These are phyloP conservation scores for Amblyjoppa fuscipennis DNA, from an alignment of 2,888 invertebrate genomes.

Conservation along the genomic window DNA sequence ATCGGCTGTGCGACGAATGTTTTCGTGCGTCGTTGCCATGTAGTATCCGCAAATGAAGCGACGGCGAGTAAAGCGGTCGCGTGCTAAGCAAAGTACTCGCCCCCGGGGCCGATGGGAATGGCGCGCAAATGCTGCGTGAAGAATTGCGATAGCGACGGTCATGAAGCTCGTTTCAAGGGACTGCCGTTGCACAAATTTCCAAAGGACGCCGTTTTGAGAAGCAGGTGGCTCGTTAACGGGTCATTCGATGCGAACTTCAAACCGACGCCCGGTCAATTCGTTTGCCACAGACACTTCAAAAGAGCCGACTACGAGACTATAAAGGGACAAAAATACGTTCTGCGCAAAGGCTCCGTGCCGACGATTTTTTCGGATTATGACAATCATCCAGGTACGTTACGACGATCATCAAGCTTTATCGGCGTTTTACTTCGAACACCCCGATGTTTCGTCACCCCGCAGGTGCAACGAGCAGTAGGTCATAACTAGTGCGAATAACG, in stretches of 20 bases:
- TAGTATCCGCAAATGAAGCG: conserved; percentile 76
- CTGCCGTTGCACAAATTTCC: conserved; percentile 93
- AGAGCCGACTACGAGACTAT: conserved; percentile 90
- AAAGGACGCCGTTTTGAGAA: conserved; percentile 87
- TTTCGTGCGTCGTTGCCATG: conserved; percentile 72
- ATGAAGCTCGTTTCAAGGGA: conserved; percentile 88
- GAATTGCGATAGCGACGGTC: conserved; percentile 88
- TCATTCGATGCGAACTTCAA: conserved; percentile 86
- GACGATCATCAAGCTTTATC: not conserved
- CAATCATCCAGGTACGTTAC: conserved; percentile 79
- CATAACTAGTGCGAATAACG: conserved; percentile 45
- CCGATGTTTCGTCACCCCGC: conserved; percentile 48
- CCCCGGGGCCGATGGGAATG: conserved; percentile 85
- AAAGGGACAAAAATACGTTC: conserved; percentile 90
- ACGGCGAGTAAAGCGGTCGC: conserved; percentile 77
- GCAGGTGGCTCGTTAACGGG: conserved; percentile 89
- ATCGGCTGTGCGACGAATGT: conserved; percentile 22
- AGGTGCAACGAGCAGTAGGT: conserved; percentile 62
- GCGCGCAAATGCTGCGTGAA: conserved; percentile 89
- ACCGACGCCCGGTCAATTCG: conserved; percentile 87
- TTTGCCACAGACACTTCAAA: conserved; percentile 92
- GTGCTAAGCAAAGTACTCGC: conserved; percentile 71
- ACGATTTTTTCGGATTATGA: conserved; percentile 88
- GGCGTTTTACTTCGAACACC: not conserved
- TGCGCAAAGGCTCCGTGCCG: conserved; percentile 90